These are phyloP conservation scores for Plebejus melissa DNA, from an alignment of 2,888 invertebrate genomes.

Conservation along the genomic window DNA sequence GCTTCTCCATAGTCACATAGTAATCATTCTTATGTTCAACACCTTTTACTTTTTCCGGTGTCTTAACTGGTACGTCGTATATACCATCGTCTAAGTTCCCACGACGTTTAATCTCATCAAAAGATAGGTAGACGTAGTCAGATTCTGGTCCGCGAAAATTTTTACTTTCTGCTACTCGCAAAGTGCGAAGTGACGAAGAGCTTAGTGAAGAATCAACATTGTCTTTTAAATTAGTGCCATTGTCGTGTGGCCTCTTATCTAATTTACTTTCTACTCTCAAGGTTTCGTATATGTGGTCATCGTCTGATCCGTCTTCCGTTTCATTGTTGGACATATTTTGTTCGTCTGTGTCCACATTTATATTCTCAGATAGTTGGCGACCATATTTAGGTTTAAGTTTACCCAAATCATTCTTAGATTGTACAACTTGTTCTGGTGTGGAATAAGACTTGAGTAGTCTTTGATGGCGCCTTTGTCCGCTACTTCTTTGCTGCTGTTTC, in stretches of 20 bases:
- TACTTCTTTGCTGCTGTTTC: conserved; percentile 82
- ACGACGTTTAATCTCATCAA: conserved; percentile 59
- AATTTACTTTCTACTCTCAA: conserved; percentile 65
- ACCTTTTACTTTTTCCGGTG: conserved; percentile 52
- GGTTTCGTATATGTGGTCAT: conserved; percentile 81
- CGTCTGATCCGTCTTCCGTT: conserved; percentile 53
- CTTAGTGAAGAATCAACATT: conserved; percentile 39
- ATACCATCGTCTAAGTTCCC: conserved; percentile 55
- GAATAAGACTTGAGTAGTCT: conserved; percentile 76
- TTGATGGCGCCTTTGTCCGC: conserved; percentile 75
- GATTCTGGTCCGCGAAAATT: conserved; percentile 55
- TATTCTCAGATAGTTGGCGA: conserved; percentile 61
- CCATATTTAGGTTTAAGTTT: conserved; percentile 61
- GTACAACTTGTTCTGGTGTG: conserved; percentile 70
- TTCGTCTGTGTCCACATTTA: conserved; percentile 44
- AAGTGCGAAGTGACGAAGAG: neutral
- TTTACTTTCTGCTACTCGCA: conserved; percentile 5
- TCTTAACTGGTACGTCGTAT: conserved; percentile 66
- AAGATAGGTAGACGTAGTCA: conserved; percentile 73
- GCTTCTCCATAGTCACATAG: conserved; percentile 63
- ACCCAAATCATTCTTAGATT: conserved; percentile 58
- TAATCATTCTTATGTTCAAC: conserved; percentile 43
- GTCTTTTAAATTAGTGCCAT: conserved; percentile 59
- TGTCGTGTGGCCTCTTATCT: conserved; percentile 53
- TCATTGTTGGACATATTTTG: conserved; percentile 44